These are phyloP conservation scores for Neoseiulus cucumeris DNA, from an alignment of 1,140 invertebrate species.

Conservation along the genomic window DNA sequence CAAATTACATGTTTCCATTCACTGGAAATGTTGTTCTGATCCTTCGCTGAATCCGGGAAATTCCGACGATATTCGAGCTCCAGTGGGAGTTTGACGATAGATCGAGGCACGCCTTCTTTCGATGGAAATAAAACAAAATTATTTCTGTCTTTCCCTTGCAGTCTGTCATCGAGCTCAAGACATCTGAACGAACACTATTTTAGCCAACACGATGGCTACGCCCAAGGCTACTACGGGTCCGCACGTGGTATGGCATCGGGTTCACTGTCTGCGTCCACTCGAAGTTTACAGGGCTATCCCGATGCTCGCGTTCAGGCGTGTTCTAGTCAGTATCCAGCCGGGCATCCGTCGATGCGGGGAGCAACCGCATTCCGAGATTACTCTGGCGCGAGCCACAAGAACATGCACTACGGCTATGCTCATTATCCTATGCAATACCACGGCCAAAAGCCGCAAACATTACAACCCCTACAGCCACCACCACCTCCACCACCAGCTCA, in stretches of 20 bases:
- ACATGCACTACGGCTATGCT: slow-evolving; percentile 11
- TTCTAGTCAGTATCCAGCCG: neutral
- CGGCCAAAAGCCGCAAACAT: neutral
- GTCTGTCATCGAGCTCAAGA: neutral
- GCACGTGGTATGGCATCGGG: neutral
- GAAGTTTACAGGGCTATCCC: neutral
- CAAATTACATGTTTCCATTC: no score
- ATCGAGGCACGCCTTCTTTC: no score
- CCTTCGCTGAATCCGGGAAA: no score
- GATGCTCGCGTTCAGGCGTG: neutral
- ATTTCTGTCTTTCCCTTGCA: neutral
- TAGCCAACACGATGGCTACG: neutral
- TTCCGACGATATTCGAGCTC: no score
- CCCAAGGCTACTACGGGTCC: neutral
- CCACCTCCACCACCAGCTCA: neutral
- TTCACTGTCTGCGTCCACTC: neutral
- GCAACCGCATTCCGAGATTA: neutral
- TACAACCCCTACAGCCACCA: neutral
- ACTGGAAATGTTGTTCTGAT: no score
- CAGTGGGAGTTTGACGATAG: no score
- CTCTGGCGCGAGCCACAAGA: slow-evolving; percentile 1
- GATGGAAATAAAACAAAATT: neutral
- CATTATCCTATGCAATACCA: slow-evolving; percentile 9
- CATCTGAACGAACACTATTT: neutral
- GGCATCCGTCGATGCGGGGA: neutral